These are phyloP conservation scores for Drosophila cardini DNA, from an alignment of 1,140 invertebrate species.

Conservation along the genomic window DNA sequence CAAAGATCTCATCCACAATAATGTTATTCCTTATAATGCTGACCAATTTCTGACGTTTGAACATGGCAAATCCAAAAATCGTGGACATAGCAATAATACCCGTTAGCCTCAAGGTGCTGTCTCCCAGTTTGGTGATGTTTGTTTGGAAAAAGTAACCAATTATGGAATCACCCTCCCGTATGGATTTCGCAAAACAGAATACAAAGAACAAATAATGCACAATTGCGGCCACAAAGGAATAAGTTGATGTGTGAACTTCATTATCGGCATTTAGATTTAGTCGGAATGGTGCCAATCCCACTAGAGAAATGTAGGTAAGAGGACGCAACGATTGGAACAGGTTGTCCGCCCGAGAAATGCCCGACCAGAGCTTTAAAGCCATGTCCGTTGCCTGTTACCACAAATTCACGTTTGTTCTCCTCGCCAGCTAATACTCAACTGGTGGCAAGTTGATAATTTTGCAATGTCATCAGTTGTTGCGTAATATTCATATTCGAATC, in stretches of 20 bases:
- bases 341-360: slow-evolving; percentile 79
- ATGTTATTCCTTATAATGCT: slow-evolving; percentile 75
- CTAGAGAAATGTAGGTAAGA: slow-evolving; percentile 68
- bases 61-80: slow-evolving; percentile 78
- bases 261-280: slow-evolving; percentile 68
- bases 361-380: slow-evolving; percentile 69
- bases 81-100: slow-evolving; percentile 80
- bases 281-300: slow-evolving; percentile 77
- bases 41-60: slow-evolving; percentile 68
- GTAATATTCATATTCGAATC: slow-evolving; percentile 60
- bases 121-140: slow-evolving; percentile 77
- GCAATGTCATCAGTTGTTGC: slow-evolving; percentile 42
- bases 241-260: slow-evolving; percentile 74
- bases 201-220: slow-evolving; percentile 78
- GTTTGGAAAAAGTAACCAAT: slow-evolving; percentile 83
- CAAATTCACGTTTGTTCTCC: slow-evolving; percentile 45
- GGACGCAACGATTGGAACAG: slow-evolving; percentile 78
- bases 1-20: slow-evolving; percentile 77
- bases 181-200: slow-evolving; percentile 68
- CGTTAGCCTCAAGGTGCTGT: slow-evolving; percentile 68
- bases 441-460: slow-evolving; percentile 33
- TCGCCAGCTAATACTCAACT: slow-evolving; percentile 54
- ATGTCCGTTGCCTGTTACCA: slow-evolving; percentile 21
- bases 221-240: slow-evolving; percentile 71
- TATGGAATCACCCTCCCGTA: slow-evolving; percentile 74